Conservation (phyloP, 2,797 vertebrate genomes). For the Cygnus olor region DNA sequence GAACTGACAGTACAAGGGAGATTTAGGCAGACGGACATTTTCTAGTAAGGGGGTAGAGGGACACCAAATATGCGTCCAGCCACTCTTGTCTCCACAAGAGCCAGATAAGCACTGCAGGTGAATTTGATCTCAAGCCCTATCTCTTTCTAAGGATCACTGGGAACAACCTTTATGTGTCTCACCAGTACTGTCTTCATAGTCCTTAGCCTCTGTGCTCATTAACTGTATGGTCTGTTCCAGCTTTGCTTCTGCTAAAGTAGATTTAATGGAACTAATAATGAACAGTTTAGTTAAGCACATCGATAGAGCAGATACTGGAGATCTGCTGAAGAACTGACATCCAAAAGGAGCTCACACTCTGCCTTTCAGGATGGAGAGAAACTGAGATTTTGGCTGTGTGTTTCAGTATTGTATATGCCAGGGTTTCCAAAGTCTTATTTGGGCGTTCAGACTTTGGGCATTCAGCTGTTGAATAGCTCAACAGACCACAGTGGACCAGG, state of each 20-base stretch:
- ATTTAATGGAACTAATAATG: neutral
- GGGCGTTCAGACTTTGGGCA: neutral
- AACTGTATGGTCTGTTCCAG: neutral
- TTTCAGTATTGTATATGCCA: neutral
- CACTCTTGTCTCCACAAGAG: neutral
- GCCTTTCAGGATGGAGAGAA: neutral
- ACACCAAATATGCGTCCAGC: accelerated
- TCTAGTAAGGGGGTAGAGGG: neutral
- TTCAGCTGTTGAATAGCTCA: neutral
- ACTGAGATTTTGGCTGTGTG: neutral
- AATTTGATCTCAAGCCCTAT: neutral
- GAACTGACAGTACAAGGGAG: neutral
- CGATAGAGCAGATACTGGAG: neutral
- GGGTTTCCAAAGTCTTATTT: neutral
- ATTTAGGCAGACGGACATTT: neutral
- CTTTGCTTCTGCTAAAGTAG: neutral
- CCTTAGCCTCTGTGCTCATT: neutral
- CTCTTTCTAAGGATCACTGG: neutral
- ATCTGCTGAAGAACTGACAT: neutral
- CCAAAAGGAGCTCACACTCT: neutral
- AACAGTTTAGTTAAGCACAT: neutral
- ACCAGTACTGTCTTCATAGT: neutral
- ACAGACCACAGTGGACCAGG: neutral
- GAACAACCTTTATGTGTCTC: neutral
- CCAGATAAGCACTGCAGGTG: neutral